Evolutionary conservation across 2,888 invertebrate species (phyloP), one percentile per base, ranked within the genome.

Genomic region (Zygaena filipendulae): DNA sequence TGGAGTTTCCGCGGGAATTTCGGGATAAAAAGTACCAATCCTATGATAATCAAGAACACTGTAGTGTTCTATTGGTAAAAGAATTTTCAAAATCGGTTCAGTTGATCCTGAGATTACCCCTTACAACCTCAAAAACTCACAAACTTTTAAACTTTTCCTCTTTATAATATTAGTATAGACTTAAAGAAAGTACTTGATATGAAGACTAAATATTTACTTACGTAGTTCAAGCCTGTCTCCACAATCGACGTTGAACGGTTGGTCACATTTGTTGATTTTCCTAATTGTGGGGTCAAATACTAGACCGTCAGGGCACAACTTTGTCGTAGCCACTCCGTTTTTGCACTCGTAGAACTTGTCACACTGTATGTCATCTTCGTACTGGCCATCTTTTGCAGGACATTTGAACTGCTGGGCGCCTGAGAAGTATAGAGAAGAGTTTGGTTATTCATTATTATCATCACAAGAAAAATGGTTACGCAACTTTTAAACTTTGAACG

Each of bases 161-260:
- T n/a, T n/a, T n/a, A n/a, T n/a, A n/a, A n/a, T n/a, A n/a, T n/a
- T n/a, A n/a, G n/a, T n/a, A n/a, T n/a, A n/a, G n/a, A n/a, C n/a
- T n/a, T n/a, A n/a, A n/a, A n/a, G n/a, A n/a, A n/a, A n/a, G n/a
- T n/a, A n/a, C n/a, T n/a, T n/a, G n/a, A n/a, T n/a, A n/a, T n/a
- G n/a, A n/a, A n/a, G n/a, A 16, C 16, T 16, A 16, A 3, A 23
- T 16, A 12, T 5, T 19, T 39, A 86, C 93, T 90, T 84, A 95
- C 94, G 95, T 39, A 94, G 82, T 69, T 93, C 91, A 26, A 87
- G 85, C 59, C 94, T 87, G 59, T 93, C 92, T 27, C 90, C 92
- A 52, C 95, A 95, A 60, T 94, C 94, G 11, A 92, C 92, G 55
- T 92, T 93, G 85, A 93, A 94, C 55, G 92, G 90, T 58, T 93